Evolutionary conservation across 2,113 vertebrate species (phyloP).

Genomic region (Myocastor coypus): DNA sequence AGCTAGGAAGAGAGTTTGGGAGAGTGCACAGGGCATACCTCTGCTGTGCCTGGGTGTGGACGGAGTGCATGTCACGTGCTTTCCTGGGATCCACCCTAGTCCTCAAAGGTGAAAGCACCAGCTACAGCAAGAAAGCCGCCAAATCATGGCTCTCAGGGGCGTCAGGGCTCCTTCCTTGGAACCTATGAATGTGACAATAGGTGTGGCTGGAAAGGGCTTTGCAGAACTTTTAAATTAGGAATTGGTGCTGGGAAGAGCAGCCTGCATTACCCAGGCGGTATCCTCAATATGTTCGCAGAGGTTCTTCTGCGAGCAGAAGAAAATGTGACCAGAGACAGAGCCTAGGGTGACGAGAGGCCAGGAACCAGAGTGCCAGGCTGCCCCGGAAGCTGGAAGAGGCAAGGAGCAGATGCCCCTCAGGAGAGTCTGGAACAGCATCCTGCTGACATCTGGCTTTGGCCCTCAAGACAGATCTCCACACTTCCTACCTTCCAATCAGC

Average conservation of each 20-base stretch:
- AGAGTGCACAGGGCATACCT: accelerated
- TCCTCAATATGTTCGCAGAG: neutral
- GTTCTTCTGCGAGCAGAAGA: neutral
- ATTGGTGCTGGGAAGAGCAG: neutral
- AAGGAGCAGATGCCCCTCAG: neutral
- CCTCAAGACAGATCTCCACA: neutral
- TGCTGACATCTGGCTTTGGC: neutral
- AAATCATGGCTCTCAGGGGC: neutral
- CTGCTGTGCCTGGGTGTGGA: accelerated
- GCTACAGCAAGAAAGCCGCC: neutral
- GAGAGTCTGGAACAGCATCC: neutral
- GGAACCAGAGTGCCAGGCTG: neutral
- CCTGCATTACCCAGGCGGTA: neutral
- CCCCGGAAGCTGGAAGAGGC: neutral
- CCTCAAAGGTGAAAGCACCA: neutral
- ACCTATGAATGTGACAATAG: neutral
- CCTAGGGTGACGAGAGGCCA: too few species aligned
- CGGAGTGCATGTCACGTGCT: neutral
- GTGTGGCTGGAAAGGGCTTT: neutral
- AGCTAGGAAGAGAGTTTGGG: neutral
- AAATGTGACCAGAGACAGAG: neutral
- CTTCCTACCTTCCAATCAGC: neutral
- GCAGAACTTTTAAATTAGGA: neutral
- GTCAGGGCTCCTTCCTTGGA: neutral
- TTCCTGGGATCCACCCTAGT: neutral